phyloP scores from a whole-genome alignment of 2,797 vertebrate genomes.

The Synaphobranchus kaupii region DNA sequence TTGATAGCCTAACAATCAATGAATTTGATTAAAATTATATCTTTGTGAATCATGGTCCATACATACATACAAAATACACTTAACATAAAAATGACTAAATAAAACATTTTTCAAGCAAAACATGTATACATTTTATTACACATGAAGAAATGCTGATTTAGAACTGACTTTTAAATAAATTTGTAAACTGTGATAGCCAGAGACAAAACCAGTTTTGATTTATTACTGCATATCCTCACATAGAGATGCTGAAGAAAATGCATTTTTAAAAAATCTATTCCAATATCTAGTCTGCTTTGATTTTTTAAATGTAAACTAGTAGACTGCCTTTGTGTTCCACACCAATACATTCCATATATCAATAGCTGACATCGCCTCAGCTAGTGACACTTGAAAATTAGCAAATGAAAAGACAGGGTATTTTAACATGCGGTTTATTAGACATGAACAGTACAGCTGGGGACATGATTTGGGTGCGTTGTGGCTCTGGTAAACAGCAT shows the following conservation, averaged over 20 bases:
- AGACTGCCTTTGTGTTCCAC: no score
- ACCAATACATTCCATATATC: no score
- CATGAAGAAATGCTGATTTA: not conserved
- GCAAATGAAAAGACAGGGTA: not conserved
- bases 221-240: not conserved
- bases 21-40: no score
- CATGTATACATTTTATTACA: not conserved
- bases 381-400: not conserved
- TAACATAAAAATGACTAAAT: not conserved
- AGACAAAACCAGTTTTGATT: not conserved
- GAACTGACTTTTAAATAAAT: not conserved
- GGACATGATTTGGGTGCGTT: constrained; percentile 20
- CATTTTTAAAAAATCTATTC: not conserved
- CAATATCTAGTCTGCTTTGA: not conserved
- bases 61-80: no score
- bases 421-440: constrained; percentile 23
- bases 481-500: not conserved
- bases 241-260: not conserved
- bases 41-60: not conserved
- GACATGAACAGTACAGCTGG: constrained; percentile 3
- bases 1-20: no score
- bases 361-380: no score
- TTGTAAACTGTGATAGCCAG: not conserved
- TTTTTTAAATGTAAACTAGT: not conserved
- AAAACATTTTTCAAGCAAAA: not conserved